Conservation (phyloP, 2,113 vertebrate genomes). For the Leucopsar rothschildi region DNA sequence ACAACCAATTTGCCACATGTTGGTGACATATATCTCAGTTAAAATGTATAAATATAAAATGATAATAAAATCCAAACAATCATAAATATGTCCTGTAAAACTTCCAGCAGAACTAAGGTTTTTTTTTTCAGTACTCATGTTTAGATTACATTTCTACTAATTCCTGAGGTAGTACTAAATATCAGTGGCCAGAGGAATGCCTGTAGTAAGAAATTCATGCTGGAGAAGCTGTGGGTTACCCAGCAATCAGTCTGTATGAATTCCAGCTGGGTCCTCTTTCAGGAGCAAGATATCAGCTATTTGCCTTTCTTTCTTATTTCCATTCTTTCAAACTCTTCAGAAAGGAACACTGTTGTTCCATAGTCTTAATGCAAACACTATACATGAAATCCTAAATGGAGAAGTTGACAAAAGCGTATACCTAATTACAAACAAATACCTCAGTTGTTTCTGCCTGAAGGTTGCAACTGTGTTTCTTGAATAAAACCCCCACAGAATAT, state of each 20-base stretch:
- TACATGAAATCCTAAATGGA: background rate
- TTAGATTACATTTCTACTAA: background rate
- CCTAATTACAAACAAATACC: background rate
- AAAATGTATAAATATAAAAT: background rate
- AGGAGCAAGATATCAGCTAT: background rate
- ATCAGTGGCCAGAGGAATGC: background rate
- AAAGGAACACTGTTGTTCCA: background rate
- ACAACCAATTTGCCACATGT: background rate
- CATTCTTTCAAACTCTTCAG: background rate
- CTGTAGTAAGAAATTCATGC: background rate
- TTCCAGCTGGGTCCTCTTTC: background rate
- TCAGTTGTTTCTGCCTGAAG: background rate
- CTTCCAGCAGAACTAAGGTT: background rate
- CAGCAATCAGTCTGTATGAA: background rate
- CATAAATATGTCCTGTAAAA: background rate
- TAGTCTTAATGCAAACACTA: background rate
- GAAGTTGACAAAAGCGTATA: background rate
- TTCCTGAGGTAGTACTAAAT: background rate
- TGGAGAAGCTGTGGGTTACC: background rate
- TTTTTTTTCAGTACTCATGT: background rate
- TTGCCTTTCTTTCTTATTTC: background rate
- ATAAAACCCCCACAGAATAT: background rate
- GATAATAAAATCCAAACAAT: background rate
- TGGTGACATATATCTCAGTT: background rate
- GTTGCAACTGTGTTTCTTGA: background rate